phyloP scores from a whole-genome alignment of 2,113 vertebrate genomes.

The Aythya baeri region DNA sequence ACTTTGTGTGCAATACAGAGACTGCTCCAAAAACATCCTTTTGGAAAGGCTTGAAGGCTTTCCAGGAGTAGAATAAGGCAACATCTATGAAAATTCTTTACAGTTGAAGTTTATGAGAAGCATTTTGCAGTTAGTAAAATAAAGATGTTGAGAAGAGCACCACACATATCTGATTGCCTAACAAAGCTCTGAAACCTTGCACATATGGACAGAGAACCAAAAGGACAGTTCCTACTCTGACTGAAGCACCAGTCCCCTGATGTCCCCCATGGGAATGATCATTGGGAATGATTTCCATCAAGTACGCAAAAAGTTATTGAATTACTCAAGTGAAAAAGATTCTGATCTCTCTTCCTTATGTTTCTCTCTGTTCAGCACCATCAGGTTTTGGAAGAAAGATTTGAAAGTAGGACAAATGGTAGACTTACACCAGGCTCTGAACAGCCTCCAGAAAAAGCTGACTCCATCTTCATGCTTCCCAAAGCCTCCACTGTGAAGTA shows the following conservation, averaged over 20 bases:
- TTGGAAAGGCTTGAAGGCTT: not conserved
- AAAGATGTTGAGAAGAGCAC: not conserved
- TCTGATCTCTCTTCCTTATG: not conserved
- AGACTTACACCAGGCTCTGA: not conserved
- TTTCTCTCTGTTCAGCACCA: not conserved
- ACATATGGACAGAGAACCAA: not conserved
- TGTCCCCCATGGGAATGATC: not conserved
- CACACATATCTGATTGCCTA: not conserved
- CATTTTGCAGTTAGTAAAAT: not conserved
- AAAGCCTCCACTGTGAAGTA: not conserved
- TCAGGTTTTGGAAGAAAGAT: not conserved
- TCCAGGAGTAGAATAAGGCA: not conserved
- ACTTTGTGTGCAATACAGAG: not conserved
- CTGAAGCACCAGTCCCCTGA: not conserved
- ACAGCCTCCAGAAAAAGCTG: not conserved
- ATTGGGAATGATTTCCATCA: not conserved
- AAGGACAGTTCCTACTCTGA: not conserved
- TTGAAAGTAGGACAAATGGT: not conserved
- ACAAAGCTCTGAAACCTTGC: not conserved
- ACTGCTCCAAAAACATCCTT: not conserved
- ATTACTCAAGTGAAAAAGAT: not conserved
- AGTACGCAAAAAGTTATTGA: not conserved
- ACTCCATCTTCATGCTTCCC: not conserved
- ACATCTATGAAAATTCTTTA: not conserved
- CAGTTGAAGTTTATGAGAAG: not conserved